Evolutionary conservation across 2,113 vertebrate genomes (phyloP), one percentile per base, ranked within the genome.

Genomic region (Bolborhynchus lineola): DNA sequence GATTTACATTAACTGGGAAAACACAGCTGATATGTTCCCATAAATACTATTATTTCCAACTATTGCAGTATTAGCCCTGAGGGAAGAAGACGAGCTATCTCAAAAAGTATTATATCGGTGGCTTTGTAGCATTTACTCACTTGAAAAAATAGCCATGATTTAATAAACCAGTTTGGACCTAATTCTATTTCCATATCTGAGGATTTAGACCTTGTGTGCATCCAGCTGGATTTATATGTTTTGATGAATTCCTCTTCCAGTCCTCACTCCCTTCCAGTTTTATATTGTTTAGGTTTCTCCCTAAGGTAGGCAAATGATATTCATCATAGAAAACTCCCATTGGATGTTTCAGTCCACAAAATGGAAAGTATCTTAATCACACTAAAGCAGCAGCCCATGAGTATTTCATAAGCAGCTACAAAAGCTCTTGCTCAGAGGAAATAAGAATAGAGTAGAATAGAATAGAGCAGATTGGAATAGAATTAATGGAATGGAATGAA

Each of bases 131-230:
- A 85, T 72, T 82, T 94, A 80, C 53, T 78, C 7, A 55, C 86
- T 79, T 70, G 49, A 53, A 77, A 88, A 87, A 65, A 31, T 2
- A 57, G 5, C 41, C 2, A 1, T 60, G 33, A 39, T 79, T 90
- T 90, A 92, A 90, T 88, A 68, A 93, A 94, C 16, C 10, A 81
- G 21, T 78, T 92, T 84, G 67, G 71, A 71, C 57, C 65, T 92
- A 69, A 78, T 60, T 47, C 13, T 75, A 10, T 79, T 93, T 94
- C 53, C 60, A 57, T 57, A 84, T 65, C 57, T 60, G 42, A 86
- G 31, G 35, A 35, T 79, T 94, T 94, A 68, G 31, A 52, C 31
- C 19, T 42, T 26, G 21, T 1, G 9, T 75, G 18, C 35, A 25
- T 79, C 26, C 84, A 84, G 25, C 21, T 85, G 65, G 44, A 15